Evolutionary conservation across 2,113 vertebrate species (phyloP), one percentile per base, ranked within the genome.

Genomic region (Sphyrna mokarran): DNA sequence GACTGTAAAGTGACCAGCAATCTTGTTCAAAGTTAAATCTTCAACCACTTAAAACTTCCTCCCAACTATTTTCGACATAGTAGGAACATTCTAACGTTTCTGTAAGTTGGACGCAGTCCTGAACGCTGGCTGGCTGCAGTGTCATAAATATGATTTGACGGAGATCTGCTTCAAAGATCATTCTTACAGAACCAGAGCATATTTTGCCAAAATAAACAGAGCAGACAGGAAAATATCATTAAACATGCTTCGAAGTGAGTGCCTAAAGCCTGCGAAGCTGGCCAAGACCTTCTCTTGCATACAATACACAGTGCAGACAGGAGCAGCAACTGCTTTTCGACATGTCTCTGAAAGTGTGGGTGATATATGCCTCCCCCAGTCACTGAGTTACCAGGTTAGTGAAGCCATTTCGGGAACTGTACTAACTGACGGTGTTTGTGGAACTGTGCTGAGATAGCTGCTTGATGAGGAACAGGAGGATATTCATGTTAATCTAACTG

Each of bases 171-270:
- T 66, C 61, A 66, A 93, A 93, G 89, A 93, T 93, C 33, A 3
- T 37, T 93, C 61, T 16, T 66, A 63, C 63, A 93, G 89, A 93
- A 93, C 89, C 63, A 20, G 61, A 2, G 37, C 40, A 93, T 66
- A 93, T 68, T 93, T 93, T 93, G 89, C 89, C 89, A 93, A 93
- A 93, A 40, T 93, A 93, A 93, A 93, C 61, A 93, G 33, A 93
- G 89, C n/a, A 93, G n/a, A 68, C 61, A 93, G 89, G 89, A 93
- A 93, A 93, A 93, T 93, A 93, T 93, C 89, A 93, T 93, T 93
- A 93, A 93, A 93, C 89, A 93, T 93, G 89, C 61, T 93, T 93
- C 89, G 89, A 93, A 93, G 89, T n/a, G 63, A 37, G 61, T 93
- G 89, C 89, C 61, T 37, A 93, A 66, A 93, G 66, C 58, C 89